Percentiles rank a stretch among this genome's conserved stretches.
These are phyloP conservation scores for Stenurella melanura DNA, from an alignment of 2,888 invertebrate genomes.

Conservation along the genomic window DNA sequence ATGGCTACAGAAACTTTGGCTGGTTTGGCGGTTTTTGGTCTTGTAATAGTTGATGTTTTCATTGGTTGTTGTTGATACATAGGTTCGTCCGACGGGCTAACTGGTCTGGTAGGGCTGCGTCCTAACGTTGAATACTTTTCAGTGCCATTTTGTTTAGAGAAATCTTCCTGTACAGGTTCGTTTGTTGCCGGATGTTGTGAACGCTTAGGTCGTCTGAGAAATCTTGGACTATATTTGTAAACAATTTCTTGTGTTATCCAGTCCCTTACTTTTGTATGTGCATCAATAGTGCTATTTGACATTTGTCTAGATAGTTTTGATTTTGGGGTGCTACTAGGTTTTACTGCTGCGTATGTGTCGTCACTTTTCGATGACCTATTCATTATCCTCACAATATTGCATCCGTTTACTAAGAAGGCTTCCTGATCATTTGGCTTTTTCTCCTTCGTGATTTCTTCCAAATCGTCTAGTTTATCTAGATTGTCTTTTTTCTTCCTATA, in stretches of 20 bases:
- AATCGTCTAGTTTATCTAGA: constrained; percentile 75
- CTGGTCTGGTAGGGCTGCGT: constrained; percentile 70
- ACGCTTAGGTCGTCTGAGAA: constrained; percentile 72
- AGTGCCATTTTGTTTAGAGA: constrained; percentile 49
- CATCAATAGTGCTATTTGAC: constrained; percentile 88
- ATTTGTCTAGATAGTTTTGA: constrained; percentile 83
- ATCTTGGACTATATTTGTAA: constrained; percentile 82
- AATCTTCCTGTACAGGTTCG: constrained; percentile 63
- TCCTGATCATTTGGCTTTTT: constrained; percentile 71
- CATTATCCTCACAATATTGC: constrained; percentile 78
- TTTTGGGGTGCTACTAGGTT: constrained; percentile 76
- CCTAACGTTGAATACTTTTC: constrained; percentile 67
- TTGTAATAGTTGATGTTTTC: constrained; percentile 63
- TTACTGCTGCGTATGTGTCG: constrained; percentile 75
- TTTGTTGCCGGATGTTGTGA: constrained; percentile 64
- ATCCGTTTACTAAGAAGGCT: constrained; percentile 73
- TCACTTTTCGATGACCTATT: constrained; percentile 74
- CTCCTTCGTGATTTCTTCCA: constrained; percentile 61
- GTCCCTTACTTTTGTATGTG: constrained; percentile 89
- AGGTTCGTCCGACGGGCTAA: constrained; percentile 64
- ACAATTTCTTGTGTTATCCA: constrained; percentile 90
- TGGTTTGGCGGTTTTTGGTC: constrained; percentile 71
- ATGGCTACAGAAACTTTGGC: constrained; percentile 85
- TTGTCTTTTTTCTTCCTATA: constrained; percentile 75
- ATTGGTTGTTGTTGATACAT: constrained; percentile 56